phyloP scores from a whole-genome alignment of 2,113 vertebrate genomes.

The Rhea pennata region DNA sequence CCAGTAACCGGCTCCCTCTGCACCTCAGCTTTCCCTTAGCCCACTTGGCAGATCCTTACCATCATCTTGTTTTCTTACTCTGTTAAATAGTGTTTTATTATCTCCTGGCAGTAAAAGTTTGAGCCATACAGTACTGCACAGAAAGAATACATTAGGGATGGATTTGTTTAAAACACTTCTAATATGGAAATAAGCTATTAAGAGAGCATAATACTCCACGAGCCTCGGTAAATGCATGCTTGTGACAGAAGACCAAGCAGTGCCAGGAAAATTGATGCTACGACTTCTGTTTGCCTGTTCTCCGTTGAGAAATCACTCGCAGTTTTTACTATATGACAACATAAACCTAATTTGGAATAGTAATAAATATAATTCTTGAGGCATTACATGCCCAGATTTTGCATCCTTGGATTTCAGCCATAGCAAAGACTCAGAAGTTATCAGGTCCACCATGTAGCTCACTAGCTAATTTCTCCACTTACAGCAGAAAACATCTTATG shows the following conservation, averaged over 20 bases:
- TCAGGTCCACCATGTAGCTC: not conserved
- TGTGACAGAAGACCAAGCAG: not conserved
- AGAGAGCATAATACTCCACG: not conserved
- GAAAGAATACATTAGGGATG: not conserved
- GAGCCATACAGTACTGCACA: not conserved
- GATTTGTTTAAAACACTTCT: not conserved
- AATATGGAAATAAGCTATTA: not conserved
- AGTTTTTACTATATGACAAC: not conserved
- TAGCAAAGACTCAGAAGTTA: not conserved
- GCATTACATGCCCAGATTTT: not conserved
- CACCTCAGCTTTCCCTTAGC: not conserved
- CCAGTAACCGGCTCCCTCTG: not conserved
- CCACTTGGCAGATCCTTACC: not conserved
- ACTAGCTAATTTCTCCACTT: not conserved
- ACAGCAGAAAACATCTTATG: not conserved
- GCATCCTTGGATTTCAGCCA: not conserved
- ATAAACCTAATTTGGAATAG: not conserved
- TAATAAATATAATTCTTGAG: not conserved
- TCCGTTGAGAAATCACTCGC: not conserved
- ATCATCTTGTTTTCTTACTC: not conserved
- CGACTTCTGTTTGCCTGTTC: not conserved
- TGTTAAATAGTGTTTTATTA: not conserved
- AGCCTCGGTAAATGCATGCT: not conserved
- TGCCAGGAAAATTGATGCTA: not conserved
- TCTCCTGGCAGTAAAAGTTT: not conserved